A percentile compares a stretch with the other conserved stretches of the same genome.
Conservation (phyloP, 2,888 invertebrate genomes). For the Ceraclea dissimilis region DNA sequence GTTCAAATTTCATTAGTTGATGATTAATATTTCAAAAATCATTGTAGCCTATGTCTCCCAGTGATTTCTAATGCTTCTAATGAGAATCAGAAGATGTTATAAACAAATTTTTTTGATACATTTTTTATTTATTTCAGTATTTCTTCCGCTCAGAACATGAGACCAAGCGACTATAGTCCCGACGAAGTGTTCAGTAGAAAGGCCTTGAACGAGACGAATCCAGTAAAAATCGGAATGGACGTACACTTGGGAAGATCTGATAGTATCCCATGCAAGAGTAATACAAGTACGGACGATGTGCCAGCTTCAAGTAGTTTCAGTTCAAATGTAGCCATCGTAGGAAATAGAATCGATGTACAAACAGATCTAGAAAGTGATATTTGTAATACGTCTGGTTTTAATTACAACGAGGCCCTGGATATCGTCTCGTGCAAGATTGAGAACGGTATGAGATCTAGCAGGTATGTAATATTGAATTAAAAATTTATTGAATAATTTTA, state of each 20-base stretch:
- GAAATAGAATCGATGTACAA: conserved; percentile 79
- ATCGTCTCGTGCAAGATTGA: conserved; percentile 62
- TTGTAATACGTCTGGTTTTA: conserved; percentile 29
- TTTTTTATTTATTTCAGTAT: conserved; percentile 9
- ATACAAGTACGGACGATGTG: conserved; percentile 32
- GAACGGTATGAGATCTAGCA: conserved; percentile 41
- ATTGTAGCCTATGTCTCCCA: too few relatives aligned
- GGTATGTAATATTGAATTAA: conserved; percentile 30
- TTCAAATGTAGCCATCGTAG: conserved; percentile 72
- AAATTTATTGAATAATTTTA: not conserved
- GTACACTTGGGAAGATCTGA: conserved; percentile 18
- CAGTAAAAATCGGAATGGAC: conserved; percentile 20
- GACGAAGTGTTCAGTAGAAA: conserved; percentile 14
- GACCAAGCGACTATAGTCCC: not conserved
- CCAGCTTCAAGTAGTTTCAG: conserved; percentile 64
- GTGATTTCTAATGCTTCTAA: too few relatives aligned
- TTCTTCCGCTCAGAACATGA: not conserved
- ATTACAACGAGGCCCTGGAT: conserved; percentile 44
- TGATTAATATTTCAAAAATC: too few relatives aligned
- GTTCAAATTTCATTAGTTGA: too few relatives aligned
- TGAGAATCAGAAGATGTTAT: too few relatives aligned
- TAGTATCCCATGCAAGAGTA: conserved; percentile 15
- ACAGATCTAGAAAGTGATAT: conserved; percentile 34
- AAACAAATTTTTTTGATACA: too few relatives aligned
- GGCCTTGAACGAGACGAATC: conserved; percentile 7